Base-by-base conservation (phyloP, 2,888 invertebrate genomes). In the Timandra comae region DNA sequence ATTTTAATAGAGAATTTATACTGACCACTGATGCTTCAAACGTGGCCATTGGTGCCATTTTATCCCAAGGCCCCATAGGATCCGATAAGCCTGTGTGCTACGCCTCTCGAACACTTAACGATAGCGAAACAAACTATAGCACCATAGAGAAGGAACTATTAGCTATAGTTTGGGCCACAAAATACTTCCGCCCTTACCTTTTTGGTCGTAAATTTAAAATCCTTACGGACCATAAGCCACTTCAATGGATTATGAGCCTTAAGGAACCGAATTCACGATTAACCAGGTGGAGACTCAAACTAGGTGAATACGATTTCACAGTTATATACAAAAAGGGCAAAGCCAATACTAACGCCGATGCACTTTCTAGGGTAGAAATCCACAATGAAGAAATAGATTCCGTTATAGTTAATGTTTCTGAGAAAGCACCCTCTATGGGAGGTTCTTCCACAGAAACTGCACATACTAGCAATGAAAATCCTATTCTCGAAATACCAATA, bases 151-250 rank as follows among this genome's bases (percentile, higher is more conserved):
- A n/a, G n/a, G n/a, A n/a, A n/a, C n/a, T n/a, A n/a, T n/a, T n/a
- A n/a, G n/a, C n/a, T n/a, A n/a, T n/a, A n/a, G n/a, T n/a, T n/a
- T n/a, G n/a, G n/a, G n/a, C n/a, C n/a, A n/a, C n/a, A n/a, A n/a
- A n/a, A n/a, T n/a, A n/a, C n/a, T n/a, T n/a, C n/a, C n/a, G n/a
- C n/a, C n/a, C n/a, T n/a, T n/a, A n/a, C n/a, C n/a, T n/a, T n/a
- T 63, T 55, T 25, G 64, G 63, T 3, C 39, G 46, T 8, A 52
- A 59, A 36, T 74, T 74, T 29, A 50, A 33, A 10, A 46, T 49
- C n/a, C 7, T 36, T 1, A 47, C 44, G 46, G 7, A 43, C 45
- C 8, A 25, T 47, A 11, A 46, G 43, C 12, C 24, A 24, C 4
- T 35, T 27, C 28, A 40, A 29, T 31, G 43, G 46, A 8, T 41